Evolutionary conservation across 2,113 vertebrate genomes (phyloP).

Genomic region (Euleptes europaea): DNA sequence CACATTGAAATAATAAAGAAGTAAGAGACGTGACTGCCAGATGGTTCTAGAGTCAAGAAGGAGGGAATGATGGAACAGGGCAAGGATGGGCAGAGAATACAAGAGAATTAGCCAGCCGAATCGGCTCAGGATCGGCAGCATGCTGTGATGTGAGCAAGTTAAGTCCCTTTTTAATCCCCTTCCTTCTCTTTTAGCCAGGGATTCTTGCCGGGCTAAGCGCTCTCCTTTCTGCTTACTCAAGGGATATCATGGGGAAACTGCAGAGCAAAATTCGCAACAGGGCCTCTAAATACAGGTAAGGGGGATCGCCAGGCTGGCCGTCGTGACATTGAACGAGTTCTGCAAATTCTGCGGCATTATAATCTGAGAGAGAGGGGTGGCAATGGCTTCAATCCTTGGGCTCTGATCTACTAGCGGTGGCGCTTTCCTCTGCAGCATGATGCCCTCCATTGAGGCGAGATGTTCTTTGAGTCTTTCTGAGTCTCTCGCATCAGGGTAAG

Average conservation of each 20-base stretch:
- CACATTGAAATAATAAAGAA: too few species aligned
- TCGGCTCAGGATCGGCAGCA: neutral
- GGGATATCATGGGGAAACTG: conserved; percentile 85
- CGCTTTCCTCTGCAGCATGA: too few species aligned
- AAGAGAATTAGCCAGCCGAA: fast-evolving
- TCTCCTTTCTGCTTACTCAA: fast-evolving
- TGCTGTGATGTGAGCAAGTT: fast-evolving
- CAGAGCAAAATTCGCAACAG: conserved; percentile 89
- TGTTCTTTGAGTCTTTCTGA: too few species aligned
- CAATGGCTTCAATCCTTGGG: too few species aligned
- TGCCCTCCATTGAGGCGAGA: too few species aligned
- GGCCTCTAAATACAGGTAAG: conserved; percentile 85
- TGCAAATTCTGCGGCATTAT: neutral
- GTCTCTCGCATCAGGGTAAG: too few species aligned
- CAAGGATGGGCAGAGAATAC: neutral
- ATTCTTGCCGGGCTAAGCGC: conserved; percentile 25
- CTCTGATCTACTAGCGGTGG: too few species aligned
- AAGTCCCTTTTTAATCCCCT: neutral
- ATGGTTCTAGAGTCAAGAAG: too few species aligned
- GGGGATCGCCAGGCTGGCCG: neutral
- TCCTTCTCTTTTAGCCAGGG: neutral
- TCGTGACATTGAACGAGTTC: neutral
- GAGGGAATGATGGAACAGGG: too few species aligned
- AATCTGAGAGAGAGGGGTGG: too few species aligned
- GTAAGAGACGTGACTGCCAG: too few species aligned